Evolutionary conservation across 1,140 invertebrate species (phyloP), one percentile per base, ranked within the genome.

Genomic region (Heterodera carotae): DNA sequence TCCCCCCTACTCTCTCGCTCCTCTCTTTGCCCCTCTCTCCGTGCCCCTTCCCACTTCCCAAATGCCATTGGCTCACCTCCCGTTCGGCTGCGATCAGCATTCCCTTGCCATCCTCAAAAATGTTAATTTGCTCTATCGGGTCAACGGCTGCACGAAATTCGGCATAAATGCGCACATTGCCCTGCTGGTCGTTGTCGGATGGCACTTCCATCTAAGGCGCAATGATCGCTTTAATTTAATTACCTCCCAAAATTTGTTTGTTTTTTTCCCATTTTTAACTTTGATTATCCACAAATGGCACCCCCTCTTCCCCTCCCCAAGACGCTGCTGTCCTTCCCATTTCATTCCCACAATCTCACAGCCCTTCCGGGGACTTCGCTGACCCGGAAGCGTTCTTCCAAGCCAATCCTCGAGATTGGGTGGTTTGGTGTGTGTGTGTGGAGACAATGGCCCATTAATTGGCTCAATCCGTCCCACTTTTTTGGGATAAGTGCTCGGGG

Each of bases 371-470:
- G 77, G 18, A 76, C 33, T 68, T 80, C 69, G 22, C 80, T 75
- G 80, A 81, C 69, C 70, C 81, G 27, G 70, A 80, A 80, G 25
- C 77, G 81, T 27, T 81, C 31, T 53, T 53, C 48, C 48, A 53
- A 53, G 48, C 48, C 48, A 53, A 53, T 53, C 48, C 48, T 53
- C 48, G 48, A 53, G 48, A 53, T 53, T 53, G 48, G 48, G 22
- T 53, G 48, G 48, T 15, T 22, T 22, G 15, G 48, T 22, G 48
- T 18, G n/a, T n/a, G n/a, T n/a, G n/a, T n/a, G n/a, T 22, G 48
- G 18, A 53, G 48, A 53, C 48, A 53, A 53, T 53, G 48, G n/a
- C 48, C 48, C 48, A 53, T 53, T 53, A 53, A 53, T 53, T 53
- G 48, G 12, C 48, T 53, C 48, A 53, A 53, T 53, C 48, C 48